Conservation (phyloP, 2,888 invertebrate genomes). For the Hermaeophaga mercurialis region DNA sequence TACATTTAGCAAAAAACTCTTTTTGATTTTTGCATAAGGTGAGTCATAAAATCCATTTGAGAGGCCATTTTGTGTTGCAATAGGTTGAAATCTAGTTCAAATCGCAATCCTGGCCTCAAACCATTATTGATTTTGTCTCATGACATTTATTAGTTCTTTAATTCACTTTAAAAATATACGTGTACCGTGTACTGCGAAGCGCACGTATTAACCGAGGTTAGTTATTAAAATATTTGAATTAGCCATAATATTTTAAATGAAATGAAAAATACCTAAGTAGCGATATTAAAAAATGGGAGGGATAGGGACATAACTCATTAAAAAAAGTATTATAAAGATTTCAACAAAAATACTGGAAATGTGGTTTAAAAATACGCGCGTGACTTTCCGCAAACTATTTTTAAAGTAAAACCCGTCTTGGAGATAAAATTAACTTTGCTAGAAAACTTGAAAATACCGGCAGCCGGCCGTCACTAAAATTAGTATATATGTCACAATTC, state of each 20-base stretch:
- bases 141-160: background rate
- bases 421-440: background rate
- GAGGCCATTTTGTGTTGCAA: slow-evolving; percentile 55
- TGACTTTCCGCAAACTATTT: background rate
- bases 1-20: too few relatives aligned
- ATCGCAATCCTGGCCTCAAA: background rate
- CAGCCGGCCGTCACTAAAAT: slow-evolving; percentile 19
- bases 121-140: slow-evolving; percentile 28
- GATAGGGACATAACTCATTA: too few relatives aligned
- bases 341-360: background rate
- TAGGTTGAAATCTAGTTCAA: slow-evolving; percentile 26
- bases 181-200: background rate
- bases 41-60: too few relatives aligned
- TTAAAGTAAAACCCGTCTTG: background rate
- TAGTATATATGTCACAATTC: slow-evolving; percentile 14
- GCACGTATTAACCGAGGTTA: background rate
- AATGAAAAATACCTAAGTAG: too few relatives aligned
- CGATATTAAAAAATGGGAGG: too few relatives aligned
- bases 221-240: background rate
- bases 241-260: too few relatives aligned
- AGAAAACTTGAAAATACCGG: slow-evolving; percentile 16
- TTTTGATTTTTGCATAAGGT: too few relatives aligned
- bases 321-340: too few relatives aligned
- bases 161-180: background rate
- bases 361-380: background rate